Percentiles rank a stretch among this genome's conserved stretches.
Evolutionary conservation across 2,797 vertebrate genomes (phyloP).

Genomic region (Aplochiton taeniatus): DNA sequence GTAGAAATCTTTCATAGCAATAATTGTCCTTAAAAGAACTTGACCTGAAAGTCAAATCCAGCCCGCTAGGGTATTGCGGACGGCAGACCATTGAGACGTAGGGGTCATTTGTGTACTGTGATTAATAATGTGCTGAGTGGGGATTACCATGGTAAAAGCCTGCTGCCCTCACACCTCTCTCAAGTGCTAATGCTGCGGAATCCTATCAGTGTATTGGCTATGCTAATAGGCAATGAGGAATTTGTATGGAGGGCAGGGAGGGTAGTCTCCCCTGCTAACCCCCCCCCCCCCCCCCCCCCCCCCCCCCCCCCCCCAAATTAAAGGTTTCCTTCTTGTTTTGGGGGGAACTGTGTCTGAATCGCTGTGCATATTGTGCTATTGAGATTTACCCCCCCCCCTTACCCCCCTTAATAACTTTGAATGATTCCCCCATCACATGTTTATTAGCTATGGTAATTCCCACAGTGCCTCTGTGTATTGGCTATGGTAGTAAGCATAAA

Average conservation of each 20-base stretch:
- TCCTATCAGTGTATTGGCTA: conserved; percentile 61
- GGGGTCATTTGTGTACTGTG: conserved; percentile 5
- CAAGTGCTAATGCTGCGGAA: conserved; percentile 73
- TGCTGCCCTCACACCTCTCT: conserved; percentile 55
- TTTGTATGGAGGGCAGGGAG: too few species aligned
- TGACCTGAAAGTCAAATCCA: not conserved
- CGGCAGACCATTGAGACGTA: conserved; percentile 1
- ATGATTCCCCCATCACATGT: too few species aligned
- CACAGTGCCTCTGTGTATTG: conserved; percentile 54
- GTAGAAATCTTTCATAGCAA: too few species aligned
- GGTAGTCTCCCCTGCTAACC: too few species aligned
- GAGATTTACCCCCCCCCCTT: too few species aligned
- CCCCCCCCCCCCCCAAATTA: too few species aligned
- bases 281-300: too few species aligned
- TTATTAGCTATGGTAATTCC: too few species aligned
- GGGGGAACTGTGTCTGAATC: too few species aligned
- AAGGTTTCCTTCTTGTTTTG: too few species aligned
- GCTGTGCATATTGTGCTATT: too few species aligned
- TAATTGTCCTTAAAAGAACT: not conserved
- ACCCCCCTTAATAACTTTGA: too few species aligned
- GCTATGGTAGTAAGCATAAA: conserved; percentile 72
- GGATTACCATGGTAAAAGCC: conserved; percentile 15
- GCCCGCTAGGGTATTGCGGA: not conserved
- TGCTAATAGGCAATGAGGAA: conserved; percentile 59
- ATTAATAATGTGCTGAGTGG: not conserved